Evolutionary conservation across 1,140 invertebrate genomes (phyloP).

Genomic region (Bombus polaris): DNA sequence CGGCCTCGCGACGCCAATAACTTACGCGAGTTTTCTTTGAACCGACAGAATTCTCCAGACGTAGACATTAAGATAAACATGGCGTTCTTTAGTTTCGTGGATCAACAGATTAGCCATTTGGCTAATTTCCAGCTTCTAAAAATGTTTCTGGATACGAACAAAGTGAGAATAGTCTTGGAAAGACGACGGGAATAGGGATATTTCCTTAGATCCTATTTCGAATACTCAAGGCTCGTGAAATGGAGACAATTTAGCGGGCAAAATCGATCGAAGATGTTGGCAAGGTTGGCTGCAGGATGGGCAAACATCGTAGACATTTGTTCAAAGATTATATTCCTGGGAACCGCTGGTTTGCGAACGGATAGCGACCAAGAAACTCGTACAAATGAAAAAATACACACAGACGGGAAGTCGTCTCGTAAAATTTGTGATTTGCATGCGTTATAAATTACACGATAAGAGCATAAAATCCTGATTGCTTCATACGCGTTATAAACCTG

Average conservation of each 20-base stretch:
- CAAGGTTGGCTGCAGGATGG: not conserved
- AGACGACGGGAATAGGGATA: not conserved
- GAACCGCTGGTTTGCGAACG: not conserved
- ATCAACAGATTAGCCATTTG: not conserved
- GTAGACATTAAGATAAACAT: not conserved
- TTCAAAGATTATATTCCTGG: not conserved
- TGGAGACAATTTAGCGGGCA: not conserved
- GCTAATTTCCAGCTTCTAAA: not conserved
- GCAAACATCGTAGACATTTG: not conserved
- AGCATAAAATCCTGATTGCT: constrained; percentile 75
- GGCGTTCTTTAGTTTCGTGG: not conserved
- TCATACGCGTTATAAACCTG: constrained; percentile 72
- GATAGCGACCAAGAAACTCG: not conserved
- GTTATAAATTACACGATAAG: constrained; percentile 77
- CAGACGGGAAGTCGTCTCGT: constrained; percentile 69
- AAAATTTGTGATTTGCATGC: constrained; percentile 76
- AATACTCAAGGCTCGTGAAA: not conserved
- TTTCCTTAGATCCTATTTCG: not conserved
- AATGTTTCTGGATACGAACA: not conserved
- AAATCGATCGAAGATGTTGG: not conserved
- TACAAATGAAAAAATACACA: constrained; percentile 60
- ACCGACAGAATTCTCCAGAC: not conserved
- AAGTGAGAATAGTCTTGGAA: not conserved
- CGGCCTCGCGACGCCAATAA: not conserved
- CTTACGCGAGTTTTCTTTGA: not conserved